Evolutionary conservation across 1,140 invertebrate genomes (phyloP).

Genomic region (Physella acuta): DNA sequence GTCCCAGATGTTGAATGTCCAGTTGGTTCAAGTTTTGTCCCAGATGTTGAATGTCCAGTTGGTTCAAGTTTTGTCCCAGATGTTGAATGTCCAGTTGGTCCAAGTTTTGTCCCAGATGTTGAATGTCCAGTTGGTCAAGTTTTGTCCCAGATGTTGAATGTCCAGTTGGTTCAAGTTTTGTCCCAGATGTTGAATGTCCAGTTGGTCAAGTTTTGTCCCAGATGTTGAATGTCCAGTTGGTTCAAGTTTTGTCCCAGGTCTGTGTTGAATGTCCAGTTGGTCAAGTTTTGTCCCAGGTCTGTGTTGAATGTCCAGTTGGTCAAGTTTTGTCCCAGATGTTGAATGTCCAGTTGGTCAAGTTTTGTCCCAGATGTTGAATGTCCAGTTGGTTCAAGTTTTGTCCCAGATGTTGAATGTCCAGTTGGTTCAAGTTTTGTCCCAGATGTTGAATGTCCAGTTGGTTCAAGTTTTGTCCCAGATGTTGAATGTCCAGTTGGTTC

Average conservation of each 20-base stretch:
- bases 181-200: too few species aligned
- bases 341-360: constrained; percentile 50
- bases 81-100: background rate
- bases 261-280: too few species aligned
- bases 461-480: background rate
- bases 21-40: background rate
- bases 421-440: too few species aligned
- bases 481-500: too few species aligned
- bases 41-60: too few species aligned
- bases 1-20: too few species aligned
- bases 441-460: background rate
- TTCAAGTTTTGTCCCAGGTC: background rate
- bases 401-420: too few species aligned
- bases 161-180: background rate
- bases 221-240: background rate
- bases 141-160: too few species aligned
- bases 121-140: constrained; percentile 50
- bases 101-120: background rate
- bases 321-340: background rate
- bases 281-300: too few species aligned
- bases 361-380: too few species aligned
- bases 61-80: too few species aligned
- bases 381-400: background rate
- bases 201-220: constrained; percentile 46
- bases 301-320: background rate